These are phyloP conservation scores for Lycophotia porphyrea DNA, from an alignment of 2,888 invertebrate genomes.

Conservation along the genomic window DNA sequence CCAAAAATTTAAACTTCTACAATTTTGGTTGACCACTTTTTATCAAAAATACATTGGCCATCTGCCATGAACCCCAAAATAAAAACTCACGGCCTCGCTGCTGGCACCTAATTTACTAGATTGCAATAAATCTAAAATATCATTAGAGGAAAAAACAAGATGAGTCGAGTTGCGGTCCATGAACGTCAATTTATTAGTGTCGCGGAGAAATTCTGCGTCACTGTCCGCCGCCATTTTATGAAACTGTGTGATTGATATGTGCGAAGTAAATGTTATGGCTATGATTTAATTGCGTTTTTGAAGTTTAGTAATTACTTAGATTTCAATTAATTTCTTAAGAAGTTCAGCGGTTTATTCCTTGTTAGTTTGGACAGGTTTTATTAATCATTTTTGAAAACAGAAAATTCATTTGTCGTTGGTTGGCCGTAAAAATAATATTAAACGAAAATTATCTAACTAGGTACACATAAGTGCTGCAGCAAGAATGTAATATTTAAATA, in stretches of 20 bases:
- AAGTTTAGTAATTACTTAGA: not conserved
- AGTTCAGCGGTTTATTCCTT: not conserved
- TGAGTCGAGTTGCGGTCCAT: constrained; percentile 64
- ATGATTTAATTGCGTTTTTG: constrained; percentile 7
- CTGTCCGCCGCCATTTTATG: constrained; percentile 46
- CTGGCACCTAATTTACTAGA: constrained; percentile 62
- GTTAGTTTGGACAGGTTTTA: not conserved
- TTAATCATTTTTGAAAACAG: not conserved
- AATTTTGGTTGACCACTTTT: not conserved
- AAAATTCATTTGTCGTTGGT: not conserved
- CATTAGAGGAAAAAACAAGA: constrained; percentile 74
- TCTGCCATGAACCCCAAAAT: constrained; percentile 32
- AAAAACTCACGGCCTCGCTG: constrained; percentile 38
- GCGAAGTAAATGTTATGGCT: constrained; percentile 8
- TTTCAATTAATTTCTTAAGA: not conserved
- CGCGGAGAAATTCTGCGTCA: constrained; percentile 66
- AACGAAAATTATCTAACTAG: not conserved
- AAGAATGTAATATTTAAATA: not conserved
- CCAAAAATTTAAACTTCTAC: not conserved
- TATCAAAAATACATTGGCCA: not conserved
- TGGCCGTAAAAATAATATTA: not conserved
- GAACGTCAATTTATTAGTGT: constrained; percentile 74
- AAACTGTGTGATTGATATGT: constrained; percentile 35
- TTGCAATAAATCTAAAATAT: constrained; percentile 77
- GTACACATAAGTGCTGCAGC: not conserved